Evolutionary conservation across 2,888 invertebrate genomes (phyloP).

Genomic region (Alloplasta piceator): DNA sequence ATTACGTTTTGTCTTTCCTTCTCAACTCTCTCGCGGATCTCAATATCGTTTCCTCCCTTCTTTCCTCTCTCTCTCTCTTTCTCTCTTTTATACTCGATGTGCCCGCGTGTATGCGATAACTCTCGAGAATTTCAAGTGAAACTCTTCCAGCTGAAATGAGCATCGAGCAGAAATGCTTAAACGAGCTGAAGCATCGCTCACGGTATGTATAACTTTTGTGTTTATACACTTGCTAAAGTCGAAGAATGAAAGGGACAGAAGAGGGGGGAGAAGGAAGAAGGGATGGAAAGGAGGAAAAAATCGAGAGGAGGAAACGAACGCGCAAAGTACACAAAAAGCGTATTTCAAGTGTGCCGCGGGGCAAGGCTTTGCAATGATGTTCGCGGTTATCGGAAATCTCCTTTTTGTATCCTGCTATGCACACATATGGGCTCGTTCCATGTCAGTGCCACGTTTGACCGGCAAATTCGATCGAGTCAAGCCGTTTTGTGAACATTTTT

Average conservation of each 20-base stretch:
- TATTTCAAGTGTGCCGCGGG: conserved; percentile 40
- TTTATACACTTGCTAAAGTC: neutral
- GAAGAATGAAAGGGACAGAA: conserved; percentile 46
- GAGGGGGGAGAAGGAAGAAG: conserved; percentile 1
- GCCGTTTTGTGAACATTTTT: no score
- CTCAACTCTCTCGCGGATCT: no score
- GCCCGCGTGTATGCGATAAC: conserved; percentile 11
- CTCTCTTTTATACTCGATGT: no score
- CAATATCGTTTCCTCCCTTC: no score
- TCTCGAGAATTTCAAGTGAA: conserved; percentile 35
- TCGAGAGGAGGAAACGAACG: conserved; percentile 11
- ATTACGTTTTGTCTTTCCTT: conserved; percentile 42
- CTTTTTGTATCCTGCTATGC: conserved; percentile 8
- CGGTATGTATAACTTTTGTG: neutral
- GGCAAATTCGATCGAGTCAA: no score
- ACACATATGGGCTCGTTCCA: neutral
- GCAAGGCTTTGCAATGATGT: conserved; percentile 1
- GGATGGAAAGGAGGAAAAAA: no score
- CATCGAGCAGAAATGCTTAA: conserved; percentile 11
- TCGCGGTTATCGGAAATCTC: conserved; percentile 37
- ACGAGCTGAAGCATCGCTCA: conserved; percentile 9
- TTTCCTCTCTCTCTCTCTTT: neutral
- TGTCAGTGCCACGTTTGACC: neutral
- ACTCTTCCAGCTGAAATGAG: conserved; percentile 42
- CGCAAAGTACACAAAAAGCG: conserved; percentile 43